Percentiles rank a stretch among this genome's conserved stretches.
Evolutionary conservation across 2,113 vertebrate species (phyloP).

Genomic region (Megaceryle maxima): DNA sequence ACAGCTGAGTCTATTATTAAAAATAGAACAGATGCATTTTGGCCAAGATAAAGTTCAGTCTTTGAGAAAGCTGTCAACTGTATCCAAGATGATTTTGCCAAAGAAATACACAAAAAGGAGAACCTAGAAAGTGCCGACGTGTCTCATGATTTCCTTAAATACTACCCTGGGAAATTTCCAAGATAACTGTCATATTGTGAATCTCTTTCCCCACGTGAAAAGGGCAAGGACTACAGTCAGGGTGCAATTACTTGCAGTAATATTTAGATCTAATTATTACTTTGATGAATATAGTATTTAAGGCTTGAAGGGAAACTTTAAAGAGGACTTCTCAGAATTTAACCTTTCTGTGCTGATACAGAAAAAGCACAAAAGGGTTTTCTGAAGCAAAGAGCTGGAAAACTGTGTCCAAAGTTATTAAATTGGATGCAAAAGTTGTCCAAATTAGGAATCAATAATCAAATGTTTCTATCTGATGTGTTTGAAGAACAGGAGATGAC

Average conservation of each 20-base stretch:
- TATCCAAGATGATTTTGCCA: not conserved
- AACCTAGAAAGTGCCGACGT: not conserved
- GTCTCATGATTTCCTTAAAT: not conserved
- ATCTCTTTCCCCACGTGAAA: not conserved
- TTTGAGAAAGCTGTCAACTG: not conserved
- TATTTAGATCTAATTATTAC: not conserved
- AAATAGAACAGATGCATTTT: not conserved
- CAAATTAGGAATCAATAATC: not conserved
- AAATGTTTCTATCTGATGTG: not conserved
- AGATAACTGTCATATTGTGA: not conserved
- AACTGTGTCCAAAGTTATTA: not conserved
- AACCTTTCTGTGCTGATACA: not conserved
- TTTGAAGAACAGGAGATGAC: not conserved
- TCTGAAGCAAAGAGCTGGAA: not conserved
- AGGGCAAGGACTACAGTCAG: not conserved
- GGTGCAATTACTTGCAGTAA: not conserved
- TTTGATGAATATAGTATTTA: not conserved
- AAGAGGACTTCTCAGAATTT: not conserved
- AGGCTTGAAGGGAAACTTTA: not conserved
- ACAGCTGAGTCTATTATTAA: not conserved
- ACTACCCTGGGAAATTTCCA: not conserved
- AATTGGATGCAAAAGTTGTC: not conserved
- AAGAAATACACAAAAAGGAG: not conserved
- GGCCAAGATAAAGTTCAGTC: not conserved
- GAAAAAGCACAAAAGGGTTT: not conserved